Evolutionary conservation across 2,113 vertebrate genomes (phyloP), one percentile per base, ranked within the genome.

Genomic region (Nettapus auritus): DNA sequence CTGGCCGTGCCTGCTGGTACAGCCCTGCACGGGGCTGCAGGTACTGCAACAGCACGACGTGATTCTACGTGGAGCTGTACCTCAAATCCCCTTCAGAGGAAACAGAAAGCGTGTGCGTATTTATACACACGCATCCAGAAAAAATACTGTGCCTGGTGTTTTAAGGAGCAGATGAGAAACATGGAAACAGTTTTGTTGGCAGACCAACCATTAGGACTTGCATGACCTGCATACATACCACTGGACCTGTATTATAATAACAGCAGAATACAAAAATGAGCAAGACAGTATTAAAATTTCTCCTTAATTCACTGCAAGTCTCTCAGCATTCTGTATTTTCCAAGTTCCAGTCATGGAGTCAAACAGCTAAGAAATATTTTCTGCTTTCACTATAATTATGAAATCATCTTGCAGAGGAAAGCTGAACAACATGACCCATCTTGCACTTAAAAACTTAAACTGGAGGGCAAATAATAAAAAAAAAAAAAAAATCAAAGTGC

Each of bases 81-180:
- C 14, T 20, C 8, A 63, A 31, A 68, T 33, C 20, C 31, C 26
- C 42, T 59, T 60, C 38, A 36, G 28, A 59, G 10, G n/a, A 42
- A 75, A 46, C 6, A 44, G 21, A 44, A 57, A 76, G 11, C 1
- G 3, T 23, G n/a, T 6, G 33, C 8, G 5, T 6, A 59, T 55
- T 59, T 55, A 52, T 14, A 67, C 16, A 22, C 0, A 3, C 3
- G 3, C 31, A 5, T 0, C 1, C 13, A 69, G n/a, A 66, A 68
- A 48, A 79, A 50, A 8, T 0, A 6, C 5, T 36, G n/a, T 34
- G 8, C 25, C 60, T 40, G 40, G 22, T 78, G 26, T 2, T 89
- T 63, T 84, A 40, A 75, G 52, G 19, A 73, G 31, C 40, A 57
- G 40, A 84, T 4, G 19, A 70, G 56, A 84, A 91, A 63, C 0